Base-by-base conservation (phyloP, 2,888 invertebrate genomes). In the Drosophila quinaria region DNA sequence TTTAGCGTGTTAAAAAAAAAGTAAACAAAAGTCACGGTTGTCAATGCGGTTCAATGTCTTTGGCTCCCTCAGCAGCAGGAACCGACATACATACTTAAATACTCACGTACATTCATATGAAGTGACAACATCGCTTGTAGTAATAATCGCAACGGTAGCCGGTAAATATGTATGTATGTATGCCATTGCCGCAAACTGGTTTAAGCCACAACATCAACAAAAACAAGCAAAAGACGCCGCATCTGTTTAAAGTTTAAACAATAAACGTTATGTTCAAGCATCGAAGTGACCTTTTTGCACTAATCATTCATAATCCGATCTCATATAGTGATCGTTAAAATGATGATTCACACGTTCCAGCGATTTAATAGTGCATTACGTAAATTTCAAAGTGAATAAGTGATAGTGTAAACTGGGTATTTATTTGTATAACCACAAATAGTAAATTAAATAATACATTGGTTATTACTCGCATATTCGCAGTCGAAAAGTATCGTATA, bases 21-120 rank as follows among this genome's bases (percentile, higher is more conserved):
- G 70, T 77, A 81, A 83, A 84, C 74, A 87, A 83, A 81, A 87
- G 87, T 81, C 82, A 81, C 74, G 84, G 76, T 74, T 84, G 82
- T 70, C 85, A 81, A 68, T 70, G 71, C 74, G 82, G 85, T 83
- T 83, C 87, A 87, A 87, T 83, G 87, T 83, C 82, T 81, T 67
- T 65, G 46, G 64, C 47, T 46, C 50, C 52, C 58, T 47, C 54
- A 50, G 49, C 50, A 37, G 47, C 74, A 46, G 58, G 44, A 51
- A 31, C 55, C 19, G 25, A 46, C 25, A 60, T 41, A 41, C 19
- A 59, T 41, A 41, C 19, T 31, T 8, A 11, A 5, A 44, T 19
- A 29, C 8, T 9, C 11, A 42, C 6, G 11, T 19, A 15, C 5
- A 17, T 11, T 19, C 39, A 19, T 25, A 22, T 13, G 10, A 6